Base-by-base conservation (phyloP, 1,140 invertebrate species). In the Heterodera carotae region DNA sequence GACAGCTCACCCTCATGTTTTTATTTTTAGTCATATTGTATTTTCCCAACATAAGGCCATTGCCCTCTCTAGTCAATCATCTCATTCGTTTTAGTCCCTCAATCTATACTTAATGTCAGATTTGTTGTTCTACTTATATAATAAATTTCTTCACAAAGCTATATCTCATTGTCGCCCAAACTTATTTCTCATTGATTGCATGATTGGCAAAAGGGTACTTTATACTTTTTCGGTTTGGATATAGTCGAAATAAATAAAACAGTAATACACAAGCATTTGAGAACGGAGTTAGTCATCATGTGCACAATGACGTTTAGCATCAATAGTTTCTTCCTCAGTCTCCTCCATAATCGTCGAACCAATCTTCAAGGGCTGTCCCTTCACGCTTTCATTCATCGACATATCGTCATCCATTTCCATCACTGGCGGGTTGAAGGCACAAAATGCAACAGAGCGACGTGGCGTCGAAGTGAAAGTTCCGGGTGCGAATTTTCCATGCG, bases 401-500 rank as follows among this genome's bases (percentile, higher is more conserved):
- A 22, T 60, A 62, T 75, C 36, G 48, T 53, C 43, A 7, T 77
- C 76, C 36, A 34, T 75, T 18, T 73, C 70, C 36, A 56, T 60
- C 39, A 72, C 2, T 29, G 25, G 25, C 22, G 43, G 72, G 12
- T 31, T 12, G 64, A 74, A 74, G 15, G 34, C 33, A 18, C 53
- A 43, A 53, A 53, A 66, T 18, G 64, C 48, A n/a, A 78, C 60
- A 10, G 76, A 75, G n/a, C 70, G 62, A 10, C 69, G 75, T 0
- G 76, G 76, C 18, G 76, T 78, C 33, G 76, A 78, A 5, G 76
- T 78, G 33, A 56, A 62, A 33, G 67, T 22, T 25, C 22, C 29
- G 31, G 56, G 33, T 2, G 76, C 75, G 53, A 77, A 77, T 56
- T 78, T 78, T 39, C 76, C 76, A 56, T 78, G 76, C 1, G 33